Evolutionary conservation across 2,888 invertebrate species (phyloP), one percentile per base, ranked within the genome.

Genomic region (Microplitis manilae): DNA sequence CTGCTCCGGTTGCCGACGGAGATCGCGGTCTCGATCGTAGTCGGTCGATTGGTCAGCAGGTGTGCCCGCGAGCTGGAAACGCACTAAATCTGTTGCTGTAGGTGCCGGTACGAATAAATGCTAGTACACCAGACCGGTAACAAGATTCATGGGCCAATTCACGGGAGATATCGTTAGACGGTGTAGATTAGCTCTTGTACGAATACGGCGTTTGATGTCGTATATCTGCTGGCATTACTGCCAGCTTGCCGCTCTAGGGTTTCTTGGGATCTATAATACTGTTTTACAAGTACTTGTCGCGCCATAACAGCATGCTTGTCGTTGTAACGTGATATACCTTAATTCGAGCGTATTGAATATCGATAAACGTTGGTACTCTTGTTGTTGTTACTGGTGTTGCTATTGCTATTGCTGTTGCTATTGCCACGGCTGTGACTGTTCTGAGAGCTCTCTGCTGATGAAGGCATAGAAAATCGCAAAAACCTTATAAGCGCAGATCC

Each of bases 71-170:
- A 62, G 20, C 62, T 81, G 83, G 80, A 84, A 84, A 86, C 82
- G 85, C 82, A 85, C 84, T 86, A 85, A 86, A 86, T 86, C 84
- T 84, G 78, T 81, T 79, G 82, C 84, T 86, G 86, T 86, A 84
- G 85, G 84, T 83, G 83, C 81, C 82, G 82, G 80, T 83, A 82
- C 83, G 83, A 84, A 86, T 85, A 85, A 86, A 85, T 83, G 83
- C 80, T 84, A 30, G 30, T 30, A 30, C 30, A 30, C 30, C 30
- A 30, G 30, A 30, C 30, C 30, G 75, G 72, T 73, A 70, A 77
- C 78, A 81, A 86, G 86, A 86, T 86, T 85, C 87, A 86, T 85
- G 85, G 82, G 76, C 82, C 84, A 84, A 85, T 86, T 86, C 85
- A 81, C 81, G 79, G 79, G 79, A 83, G 85, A 86, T 86, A 86